A percentile compares a stretch with the other conserved stretches of the same genome.
Conservation (phyloP, 2,888 invertebrate genomes). For the Liopterus haemorrhoidalis region DNA sequence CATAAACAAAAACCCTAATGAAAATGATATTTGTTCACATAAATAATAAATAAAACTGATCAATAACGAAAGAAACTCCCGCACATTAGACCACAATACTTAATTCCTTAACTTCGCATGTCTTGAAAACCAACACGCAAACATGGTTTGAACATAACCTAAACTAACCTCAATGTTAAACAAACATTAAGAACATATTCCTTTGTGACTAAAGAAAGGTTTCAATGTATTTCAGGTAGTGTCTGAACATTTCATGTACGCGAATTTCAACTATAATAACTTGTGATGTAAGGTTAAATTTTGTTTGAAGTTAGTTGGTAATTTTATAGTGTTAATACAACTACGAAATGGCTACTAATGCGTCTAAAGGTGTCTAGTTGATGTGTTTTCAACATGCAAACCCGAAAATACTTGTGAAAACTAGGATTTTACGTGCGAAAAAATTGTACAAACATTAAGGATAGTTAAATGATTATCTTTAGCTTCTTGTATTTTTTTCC, state of each 20-base stretch:
- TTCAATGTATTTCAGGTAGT: no score
- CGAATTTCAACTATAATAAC: conserved; percentile 7
- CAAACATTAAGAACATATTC: no score
- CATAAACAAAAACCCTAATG: conserved; percentile 24
- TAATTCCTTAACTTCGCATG: conserved; percentile 29
- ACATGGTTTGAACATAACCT: no score
- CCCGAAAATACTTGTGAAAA: no score
- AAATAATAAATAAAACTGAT: conserved; percentile 27
- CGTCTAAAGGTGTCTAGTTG: conserved; percentile 46
- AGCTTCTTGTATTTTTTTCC: no score
- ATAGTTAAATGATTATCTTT: no score
- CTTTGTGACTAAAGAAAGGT: no score
- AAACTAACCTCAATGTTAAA: conserved; percentile 1
- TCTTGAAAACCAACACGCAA: conserved; percentile 27
- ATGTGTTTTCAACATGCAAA: conserved; percentile 43
- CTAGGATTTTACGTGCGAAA: no score
- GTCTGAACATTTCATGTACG: no score
- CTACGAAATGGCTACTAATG: conserved; percentile 48
- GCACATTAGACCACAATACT: conserved; percentile 10
- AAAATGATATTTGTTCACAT: conserved; percentile 28
- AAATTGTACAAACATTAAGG: no score
- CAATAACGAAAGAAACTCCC: conserved; percentile 13
- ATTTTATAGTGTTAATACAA: conserved; percentile 43
- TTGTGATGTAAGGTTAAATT: conserved; percentile 20
- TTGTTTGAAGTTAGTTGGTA: conserved; percentile 34